Evolutionary conservation across 2,113 vertebrate genomes (phyloP).

Genomic region (Sebastes schlegelii): DNA sequence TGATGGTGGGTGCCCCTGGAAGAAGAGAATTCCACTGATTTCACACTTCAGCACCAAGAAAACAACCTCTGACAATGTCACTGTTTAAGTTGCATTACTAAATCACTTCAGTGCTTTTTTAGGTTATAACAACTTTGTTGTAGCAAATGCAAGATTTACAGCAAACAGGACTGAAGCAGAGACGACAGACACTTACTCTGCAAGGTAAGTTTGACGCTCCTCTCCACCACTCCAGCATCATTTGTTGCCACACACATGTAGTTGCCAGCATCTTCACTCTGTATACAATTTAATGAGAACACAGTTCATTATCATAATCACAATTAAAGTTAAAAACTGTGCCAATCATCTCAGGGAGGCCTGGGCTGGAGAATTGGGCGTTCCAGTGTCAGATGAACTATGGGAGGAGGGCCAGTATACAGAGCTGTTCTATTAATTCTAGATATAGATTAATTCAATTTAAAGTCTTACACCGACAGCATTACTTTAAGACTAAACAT

Average conservation of each 20-base stretch:
- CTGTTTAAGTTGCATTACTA: background rate
- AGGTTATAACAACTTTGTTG: background rate
- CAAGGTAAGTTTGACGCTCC: slow-evolving; percentile 89
- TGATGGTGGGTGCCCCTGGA: slow-evolving; percentile 90
- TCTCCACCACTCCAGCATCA: slow-evolving; percentile 91
- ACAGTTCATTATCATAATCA: background rate
- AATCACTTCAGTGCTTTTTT: background rate
- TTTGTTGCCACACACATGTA: slow-evolving; percentile 97
- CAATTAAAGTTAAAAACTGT: background rate
- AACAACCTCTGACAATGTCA: background rate
- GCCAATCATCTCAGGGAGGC: background rate
- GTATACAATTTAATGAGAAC: slow-evolving; percentile 20
- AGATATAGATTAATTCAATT: too few species aligned
- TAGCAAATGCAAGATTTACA: background rate
- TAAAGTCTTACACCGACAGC: too few species aligned
- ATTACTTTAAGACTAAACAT: too few species aligned
- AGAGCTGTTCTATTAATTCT: too few species aligned
- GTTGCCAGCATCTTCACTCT: slow-evolving; percentile 95
- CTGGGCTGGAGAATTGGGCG: background rate
- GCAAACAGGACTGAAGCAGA: background rate
- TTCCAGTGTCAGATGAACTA: too few species aligned
- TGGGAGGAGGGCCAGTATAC: too few species aligned
- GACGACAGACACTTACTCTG: slow-evolving; percentile 88
- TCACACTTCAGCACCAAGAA: background rate
- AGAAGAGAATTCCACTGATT: background rate